phyloP scores from a whole-genome alignment of 1,140 invertebrate species.

The Drosophila lacertosa region DNA sequence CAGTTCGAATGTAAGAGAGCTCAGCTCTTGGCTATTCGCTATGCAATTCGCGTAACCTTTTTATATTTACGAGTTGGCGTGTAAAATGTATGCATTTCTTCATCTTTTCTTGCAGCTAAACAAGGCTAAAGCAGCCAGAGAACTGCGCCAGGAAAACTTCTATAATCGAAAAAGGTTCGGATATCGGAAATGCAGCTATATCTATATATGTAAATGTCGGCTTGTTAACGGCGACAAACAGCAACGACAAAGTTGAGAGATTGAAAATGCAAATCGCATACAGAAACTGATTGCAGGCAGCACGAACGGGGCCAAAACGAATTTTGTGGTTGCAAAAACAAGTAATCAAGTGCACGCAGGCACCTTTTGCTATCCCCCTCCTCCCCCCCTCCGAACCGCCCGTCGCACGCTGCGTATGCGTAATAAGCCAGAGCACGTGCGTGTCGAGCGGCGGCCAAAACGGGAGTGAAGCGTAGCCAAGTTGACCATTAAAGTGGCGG shows the following conservation, averaged over 20 bases:
- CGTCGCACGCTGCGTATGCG: constrained; percentile 41
- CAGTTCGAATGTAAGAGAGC: background rate
- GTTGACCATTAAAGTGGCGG: constrained; percentile 71
- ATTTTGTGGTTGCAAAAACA: constrained; percentile 41
- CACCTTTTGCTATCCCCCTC: too few species aligned
- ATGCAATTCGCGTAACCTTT: constrained; percentile 57
- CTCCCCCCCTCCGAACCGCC: background rate
- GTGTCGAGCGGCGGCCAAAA: background rate
- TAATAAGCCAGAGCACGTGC: constrained; percentile 27
- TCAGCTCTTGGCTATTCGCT: constrained; percentile 9
- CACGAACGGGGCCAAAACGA: constrained; percentile 21
- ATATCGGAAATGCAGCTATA: constrained; percentile 38
- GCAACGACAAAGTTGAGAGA: constrained; percentile 61
- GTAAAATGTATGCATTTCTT: constrained; percentile 20
- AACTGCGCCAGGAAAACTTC: constrained; percentile 40
- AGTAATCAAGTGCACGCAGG: constrained; percentile 46
- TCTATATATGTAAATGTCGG: constrained; percentile 62
- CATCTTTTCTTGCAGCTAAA: constrained; percentile 24
- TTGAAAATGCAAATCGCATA: constrained; percentile 76
- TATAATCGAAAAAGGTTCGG: constrained; percentile 30
- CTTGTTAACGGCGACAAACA: constrained; percentile 14
- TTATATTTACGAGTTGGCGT: constrained; percentile 17
- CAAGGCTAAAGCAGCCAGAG: constrained; percentile 26
- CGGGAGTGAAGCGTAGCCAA: constrained; percentile 5
- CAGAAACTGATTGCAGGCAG: constrained; percentile 38